These are phyloP conservation scores for Pteropus rufus DNA, from an alignment of 2,797 vertebrate species.

Conservation along the genomic window DNA sequence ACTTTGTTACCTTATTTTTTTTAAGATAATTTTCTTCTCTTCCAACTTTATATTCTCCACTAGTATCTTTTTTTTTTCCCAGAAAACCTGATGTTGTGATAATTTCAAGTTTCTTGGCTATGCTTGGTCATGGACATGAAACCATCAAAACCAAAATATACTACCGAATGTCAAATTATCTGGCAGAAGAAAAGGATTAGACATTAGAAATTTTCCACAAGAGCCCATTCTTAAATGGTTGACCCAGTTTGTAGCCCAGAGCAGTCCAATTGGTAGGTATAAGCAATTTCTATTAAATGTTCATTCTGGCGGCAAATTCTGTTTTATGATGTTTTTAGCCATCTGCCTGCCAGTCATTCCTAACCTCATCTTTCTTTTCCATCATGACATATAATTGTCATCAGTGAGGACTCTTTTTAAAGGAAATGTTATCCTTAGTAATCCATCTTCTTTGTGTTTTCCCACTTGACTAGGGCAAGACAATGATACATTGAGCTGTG, in stretches of 20 bases:
- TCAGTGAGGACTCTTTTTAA: neutral
- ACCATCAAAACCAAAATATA: neutral
- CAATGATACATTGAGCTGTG: neutral
- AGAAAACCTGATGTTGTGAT: neutral
- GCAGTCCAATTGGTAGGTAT: neutral
- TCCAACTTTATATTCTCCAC: neutral
- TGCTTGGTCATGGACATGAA: neutral
- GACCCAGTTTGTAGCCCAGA: neutral
- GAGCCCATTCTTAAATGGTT: neutral
- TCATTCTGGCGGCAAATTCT: neutral
- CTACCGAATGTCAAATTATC: neutral
- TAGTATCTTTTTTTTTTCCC: neutral
- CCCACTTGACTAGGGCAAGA: neutral
- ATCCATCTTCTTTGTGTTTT: conserved; percentile 15
- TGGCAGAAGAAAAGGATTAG: neutral
- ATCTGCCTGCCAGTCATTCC: neutral
- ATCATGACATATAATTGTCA: neutral
- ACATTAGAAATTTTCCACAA: neutral
- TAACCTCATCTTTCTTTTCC: neutral
- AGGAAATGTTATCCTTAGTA: conserved; percentile 13
- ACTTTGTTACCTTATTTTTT: neutral
- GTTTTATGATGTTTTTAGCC: neutral
- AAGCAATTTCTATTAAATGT: neutral
- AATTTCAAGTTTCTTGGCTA: neutral
- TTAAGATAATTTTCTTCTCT: neutral